Base-by-base conservation (phyloP, 2,113 vertebrate genomes). In the Holacanthus passer region DNA sequence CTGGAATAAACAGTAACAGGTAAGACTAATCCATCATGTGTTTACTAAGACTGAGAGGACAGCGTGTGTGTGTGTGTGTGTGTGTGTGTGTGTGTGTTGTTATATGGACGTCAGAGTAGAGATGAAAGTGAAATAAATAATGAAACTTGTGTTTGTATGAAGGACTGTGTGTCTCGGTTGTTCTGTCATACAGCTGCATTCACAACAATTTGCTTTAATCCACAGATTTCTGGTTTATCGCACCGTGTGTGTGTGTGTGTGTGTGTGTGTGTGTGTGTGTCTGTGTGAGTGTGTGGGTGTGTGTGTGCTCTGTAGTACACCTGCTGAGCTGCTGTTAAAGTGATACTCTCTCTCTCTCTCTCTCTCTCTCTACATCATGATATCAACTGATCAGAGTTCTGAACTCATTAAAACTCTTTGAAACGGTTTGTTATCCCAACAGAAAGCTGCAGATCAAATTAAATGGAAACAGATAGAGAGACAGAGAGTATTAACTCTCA, bases 1-100 rank as follows among this genome's bases (percentile, higher is more conserved):
- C 20, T 32, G 48, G 74, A 73, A 58, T 43, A 79, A 72, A 52
- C 45, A 45, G 24, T 62, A 85, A 19, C 56, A 84, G 88, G 88
- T 90, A 82, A 86, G 83, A 43, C 5, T 11, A 3, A 39, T n/a
- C 29, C 19, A 50, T 53, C 41, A 37, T 5, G 17, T 60, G n/a
- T 68, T 82, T 35, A 43, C 24, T 24, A 31, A 27, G 20, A 31
- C 13, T 12, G 55, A 58, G 55, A 31, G n/a, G 5, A 19, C 9
- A 5, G 22, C 9, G 11, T 53, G 22, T 53, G 52, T 53, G 22
- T 53, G 52, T 24, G 48, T 52, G 22, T 11, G 2, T 50, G 48
- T 50, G 48, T 50, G 48, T 22, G 50, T n/a, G 3, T n/a, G 50
- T 52, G 22, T n/a, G 47, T 48, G 50, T 52, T 7, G 19, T 22